Conservation (phyloP, 2,888 invertebrate genomes). For the Ceraclea dissimilis region DNA sequence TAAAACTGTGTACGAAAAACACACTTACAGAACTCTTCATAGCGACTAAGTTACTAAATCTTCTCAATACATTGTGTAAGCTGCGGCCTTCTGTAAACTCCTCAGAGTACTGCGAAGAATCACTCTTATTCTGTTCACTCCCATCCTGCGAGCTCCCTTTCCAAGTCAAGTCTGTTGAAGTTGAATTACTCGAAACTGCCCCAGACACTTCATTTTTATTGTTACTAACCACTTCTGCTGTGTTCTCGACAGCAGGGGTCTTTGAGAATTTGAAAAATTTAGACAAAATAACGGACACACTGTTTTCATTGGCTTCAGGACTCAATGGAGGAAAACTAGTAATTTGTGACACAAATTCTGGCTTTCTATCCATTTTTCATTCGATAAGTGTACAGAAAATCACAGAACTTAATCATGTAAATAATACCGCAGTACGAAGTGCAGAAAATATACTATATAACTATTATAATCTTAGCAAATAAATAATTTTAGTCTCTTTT, state of each 20-base stretch:
- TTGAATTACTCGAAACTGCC: conserved; percentile 20
- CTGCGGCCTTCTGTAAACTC: conserved; percentile 66
- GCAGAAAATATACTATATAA: too few relatives aligned
- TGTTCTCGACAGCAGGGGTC: conserved; percentile 41
- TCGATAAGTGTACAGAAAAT: too few relatives aligned
- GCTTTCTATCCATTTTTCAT: conserved; percentile 16
- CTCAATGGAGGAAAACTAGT: conserved; percentile 56
- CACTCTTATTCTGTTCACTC: conserved; percentile 27
- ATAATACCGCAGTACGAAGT: too few relatives aligned
- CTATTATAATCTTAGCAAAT: too few relatives aligned
- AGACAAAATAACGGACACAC: conserved; percentile 64
- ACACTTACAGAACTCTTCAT: conserved; percentile 68
- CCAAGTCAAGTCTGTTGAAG: conserved; percentile 29
- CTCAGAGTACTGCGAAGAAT: conserved; percentile 30
- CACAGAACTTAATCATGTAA: too few relatives aligned
- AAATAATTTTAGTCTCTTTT: too few relatives aligned
- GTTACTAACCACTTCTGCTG: background rate
- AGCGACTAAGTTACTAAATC: conserved; percentile 83
- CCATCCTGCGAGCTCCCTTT: conserved; percentile 34
- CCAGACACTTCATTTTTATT: background rate
- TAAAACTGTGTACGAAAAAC: too few relatives aligned
- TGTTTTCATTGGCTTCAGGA: conserved; percentile 65
- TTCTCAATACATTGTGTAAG: conserved; percentile 75
- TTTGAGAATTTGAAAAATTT: conserved; percentile 66
- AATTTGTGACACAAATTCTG: conserved; percentile 34